Evolutionary conservation across 1,140 invertebrate genomes (phyloP).

Genomic region (Bacillus rossius): DNA sequence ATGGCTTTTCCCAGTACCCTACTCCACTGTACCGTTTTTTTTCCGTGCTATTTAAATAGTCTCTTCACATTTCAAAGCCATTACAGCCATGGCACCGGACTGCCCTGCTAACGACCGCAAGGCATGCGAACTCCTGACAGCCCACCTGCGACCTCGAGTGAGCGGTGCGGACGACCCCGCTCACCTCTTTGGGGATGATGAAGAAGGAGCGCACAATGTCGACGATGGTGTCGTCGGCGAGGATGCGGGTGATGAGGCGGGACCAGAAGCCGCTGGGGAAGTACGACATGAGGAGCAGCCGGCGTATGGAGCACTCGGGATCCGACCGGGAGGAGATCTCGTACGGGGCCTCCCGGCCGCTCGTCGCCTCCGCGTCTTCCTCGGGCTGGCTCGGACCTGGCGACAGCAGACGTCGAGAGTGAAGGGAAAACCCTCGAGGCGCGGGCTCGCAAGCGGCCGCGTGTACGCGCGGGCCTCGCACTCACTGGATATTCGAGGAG

Average conservation of each 20-base stretch:
- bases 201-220: constrained; percentile 73
- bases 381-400: constrained; percentile 1
- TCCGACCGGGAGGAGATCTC: constrained; percentile 45
- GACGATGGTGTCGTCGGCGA: constrained; percentile 84
- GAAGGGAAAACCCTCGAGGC: background rate
- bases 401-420: background rate
- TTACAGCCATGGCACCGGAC: too few species aligned
- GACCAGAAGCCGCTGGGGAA: constrained; percentile 99
- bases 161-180: too few species aligned
- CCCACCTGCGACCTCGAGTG: too few species aligned
- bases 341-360: constrained; percentile 2
- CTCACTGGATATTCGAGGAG: too few species aligned
- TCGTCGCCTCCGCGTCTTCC: background rate
- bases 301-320: constrained; percentile 51
- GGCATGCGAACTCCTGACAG: too few species aligned
- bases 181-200: constrained; percentile 54
- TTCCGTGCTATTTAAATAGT: too few species aligned
- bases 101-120: too few species aligned
- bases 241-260: constrained; percentile 81
- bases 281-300: constrained; percentile 87
- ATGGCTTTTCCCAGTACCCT: too few species aligned
- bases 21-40: too few species aligned
- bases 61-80: too few species aligned
- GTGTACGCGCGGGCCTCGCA: too few species aligned
- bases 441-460: too few species aligned